Evolutionary conservation across 2,113 vertebrate genomes (phyloP), one percentile per base, ranked within the genome.

Genomic region (Engraulis encrasicolus): DNA sequence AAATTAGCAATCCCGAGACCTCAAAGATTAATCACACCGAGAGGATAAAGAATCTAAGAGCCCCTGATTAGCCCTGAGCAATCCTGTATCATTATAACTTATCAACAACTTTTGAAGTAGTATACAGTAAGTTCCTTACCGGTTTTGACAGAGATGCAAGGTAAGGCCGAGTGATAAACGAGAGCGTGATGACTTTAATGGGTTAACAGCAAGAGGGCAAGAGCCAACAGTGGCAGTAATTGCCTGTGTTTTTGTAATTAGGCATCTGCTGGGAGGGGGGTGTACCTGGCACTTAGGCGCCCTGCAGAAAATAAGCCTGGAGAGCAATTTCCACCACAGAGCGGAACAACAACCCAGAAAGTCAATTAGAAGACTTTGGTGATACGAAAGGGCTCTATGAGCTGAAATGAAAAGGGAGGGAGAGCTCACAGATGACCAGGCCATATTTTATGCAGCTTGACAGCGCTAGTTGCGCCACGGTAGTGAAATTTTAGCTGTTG

Each of bases 181-280:
- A 5, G 6, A 14, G 23, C 1, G 31, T 27, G 23, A 31, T 66
- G 23, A 11, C 58, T 14, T 31, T 27, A 66, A 66, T 66, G 58
- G 58, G 58, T 66, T 66, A 66, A 66, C 23, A 61, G 54, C 11
- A 23, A 61, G 11, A 61, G 54, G 23, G 58, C 58, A 66, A 66
- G 58, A 27, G 58, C 58, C 58, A 66, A 27, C 58, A 66, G 58
- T 66, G 23, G n/a, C 58, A 31, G 23, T 92, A 92, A 92, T 94
- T 93, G 91, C 89, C 86, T 91, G 81, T 86, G 90, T 92, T 88
- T 93, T 92, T 87, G 91, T 92, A 93, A 93, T 93, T 92, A 93
- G 20, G 85, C 78, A 91, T 90, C 91, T 86, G 89, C 87, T 87
- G 90, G 91, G 81, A 92, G n/a, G 90, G 86, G 88, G 88, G 88